Evolutionary conservation across 2,888 invertebrate species (phyloP), one percentile per base, ranked within the genome.

Genomic region (Coelopa pilipes): DNA sequence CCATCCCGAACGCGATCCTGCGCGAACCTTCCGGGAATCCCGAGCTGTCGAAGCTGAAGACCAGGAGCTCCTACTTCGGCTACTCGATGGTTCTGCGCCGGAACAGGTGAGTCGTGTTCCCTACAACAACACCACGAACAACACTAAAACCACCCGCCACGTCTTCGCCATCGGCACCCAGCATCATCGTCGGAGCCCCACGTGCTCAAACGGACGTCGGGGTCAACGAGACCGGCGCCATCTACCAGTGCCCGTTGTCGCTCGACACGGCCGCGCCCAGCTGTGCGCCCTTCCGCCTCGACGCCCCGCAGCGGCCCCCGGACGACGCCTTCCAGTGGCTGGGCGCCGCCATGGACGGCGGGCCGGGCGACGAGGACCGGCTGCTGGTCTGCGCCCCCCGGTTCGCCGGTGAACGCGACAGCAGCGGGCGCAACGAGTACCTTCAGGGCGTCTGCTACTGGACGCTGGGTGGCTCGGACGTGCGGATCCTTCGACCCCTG

Each of bases 161-260:
- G 46, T 45, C 15, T 9, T 46, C 73, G 55, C 70, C 34, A 13
- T 62, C 49, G 47, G 73, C 76, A 13, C 76, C 1, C 67, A 89
- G 89, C 85, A 66, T 89, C 53, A 73, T 89, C 17, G 82, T 88
- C 70, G 88, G 88, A 17, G 88, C 89, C 46, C 89, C 89, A 12
- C 85, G 85, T 72, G 87, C 86, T 10, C 88, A 88, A 80, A 87
- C 34, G 17, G 55, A 46, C 50, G 76, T 76, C 24, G 72, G 79
- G 57, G 79, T 86, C 5, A 76, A 78, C 50, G 86, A 89, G 78
- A 88, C 88, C 7, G 89, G 89, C 11, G 84, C 86, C 1, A 82
- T 87, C 12, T 89, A 87, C 80, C 83, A 84, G 53, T 89, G 34
- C 7, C 34, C 34, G 7, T 7, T 34, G 34, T 34, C 34, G 4